phyloP scores from a whole-genome alignment of 53 echinoderm and acorn worm species.

The Henricia sp. region DNA sequence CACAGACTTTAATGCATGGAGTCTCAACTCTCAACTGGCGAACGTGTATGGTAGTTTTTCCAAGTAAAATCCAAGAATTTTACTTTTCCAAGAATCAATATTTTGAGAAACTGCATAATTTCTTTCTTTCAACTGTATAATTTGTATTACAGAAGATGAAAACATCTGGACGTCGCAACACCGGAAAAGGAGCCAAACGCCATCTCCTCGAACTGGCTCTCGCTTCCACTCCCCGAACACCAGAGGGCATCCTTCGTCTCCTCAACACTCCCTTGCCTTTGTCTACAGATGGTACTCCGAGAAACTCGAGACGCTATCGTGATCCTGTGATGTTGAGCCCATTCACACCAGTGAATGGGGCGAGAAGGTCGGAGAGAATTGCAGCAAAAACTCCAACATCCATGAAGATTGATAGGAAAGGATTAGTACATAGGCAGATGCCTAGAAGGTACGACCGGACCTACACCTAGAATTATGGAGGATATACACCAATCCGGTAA shows the following conservation, averaged over 20 bases:
- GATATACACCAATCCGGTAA: too few relatives aligned
- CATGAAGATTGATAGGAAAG: background rate
- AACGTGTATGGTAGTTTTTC: too few relatives aligned
- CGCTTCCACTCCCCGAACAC: conserved; percentile 64
- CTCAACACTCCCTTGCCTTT: conserved; percentile 69
- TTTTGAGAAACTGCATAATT: background rate
- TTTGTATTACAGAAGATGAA: conserved; percentile 51
- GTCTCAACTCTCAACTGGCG: too few relatives aligned
- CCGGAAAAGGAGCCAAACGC: conserved; percentile 9
- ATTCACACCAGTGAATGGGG: conserved; percentile 31
- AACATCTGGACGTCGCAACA: background rate
- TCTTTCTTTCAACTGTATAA: background rate
- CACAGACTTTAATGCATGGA: too few relatives aligned
- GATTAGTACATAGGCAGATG: background rate
- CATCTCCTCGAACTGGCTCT: conserved; percentile 37
- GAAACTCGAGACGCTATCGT: conserved; percentile 53
- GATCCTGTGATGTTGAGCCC: conserved; percentile 39
- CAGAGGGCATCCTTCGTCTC: conserved; percentile 50
- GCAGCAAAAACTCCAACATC: conserved; percentile 74
- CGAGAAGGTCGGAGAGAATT: conserved; percentile 77
- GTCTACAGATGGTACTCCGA: conserved; percentile 44
- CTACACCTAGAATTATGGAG: background rate
- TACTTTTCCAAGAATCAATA: too few relatives aligned
- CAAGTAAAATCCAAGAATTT: too few relatives aligned
- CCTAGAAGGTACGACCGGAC: conserved; percentile 36